phyloP scores from a whole-genome alignment of 2,113 vertebrate species.

The Megaceryle maxima region DNA sequence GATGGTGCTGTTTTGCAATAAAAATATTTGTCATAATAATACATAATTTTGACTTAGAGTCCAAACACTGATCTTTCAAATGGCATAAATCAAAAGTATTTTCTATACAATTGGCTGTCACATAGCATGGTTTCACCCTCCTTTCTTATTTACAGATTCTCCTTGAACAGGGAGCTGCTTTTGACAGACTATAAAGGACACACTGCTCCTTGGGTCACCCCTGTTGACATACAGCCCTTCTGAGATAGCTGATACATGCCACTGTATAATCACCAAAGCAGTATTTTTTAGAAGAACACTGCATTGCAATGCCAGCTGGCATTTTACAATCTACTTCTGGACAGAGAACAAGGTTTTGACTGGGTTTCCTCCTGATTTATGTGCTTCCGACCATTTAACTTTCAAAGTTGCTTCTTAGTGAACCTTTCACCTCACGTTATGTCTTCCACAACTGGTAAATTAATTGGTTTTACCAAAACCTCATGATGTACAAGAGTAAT shows the following conservation, averaged over 20 bases:
- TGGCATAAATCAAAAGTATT: background rate
- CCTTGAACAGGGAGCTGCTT: background rate
- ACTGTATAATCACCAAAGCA: background rate
- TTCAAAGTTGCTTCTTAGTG: background rate
- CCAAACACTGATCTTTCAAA: slow-evolving; percentile 11
- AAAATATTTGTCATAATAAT: slow-evolving; percentile 15
- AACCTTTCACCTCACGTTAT: background rate
- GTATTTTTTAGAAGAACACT: background rate
- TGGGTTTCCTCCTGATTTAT: background rate
- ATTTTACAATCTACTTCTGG: background rate
- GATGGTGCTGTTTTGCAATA: background rate
- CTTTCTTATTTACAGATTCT: background rate
- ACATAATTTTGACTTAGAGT: background rate
- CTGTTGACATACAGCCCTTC: background rate
- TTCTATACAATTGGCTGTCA: background rate
- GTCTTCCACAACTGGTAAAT: background rate
- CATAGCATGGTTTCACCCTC: background rate
- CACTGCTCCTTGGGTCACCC: background rate
- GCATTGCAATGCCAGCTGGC: background rate
- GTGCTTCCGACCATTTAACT: background rate
- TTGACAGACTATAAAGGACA: background rate
- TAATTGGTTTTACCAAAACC: background rate
- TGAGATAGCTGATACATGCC: background rate
- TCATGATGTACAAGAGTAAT: background rate
- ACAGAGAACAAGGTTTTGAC: background rate